Conservation (phyloP, 1,140 invertebrate genomes). For the Sarcophaga peregrina region DNA sequence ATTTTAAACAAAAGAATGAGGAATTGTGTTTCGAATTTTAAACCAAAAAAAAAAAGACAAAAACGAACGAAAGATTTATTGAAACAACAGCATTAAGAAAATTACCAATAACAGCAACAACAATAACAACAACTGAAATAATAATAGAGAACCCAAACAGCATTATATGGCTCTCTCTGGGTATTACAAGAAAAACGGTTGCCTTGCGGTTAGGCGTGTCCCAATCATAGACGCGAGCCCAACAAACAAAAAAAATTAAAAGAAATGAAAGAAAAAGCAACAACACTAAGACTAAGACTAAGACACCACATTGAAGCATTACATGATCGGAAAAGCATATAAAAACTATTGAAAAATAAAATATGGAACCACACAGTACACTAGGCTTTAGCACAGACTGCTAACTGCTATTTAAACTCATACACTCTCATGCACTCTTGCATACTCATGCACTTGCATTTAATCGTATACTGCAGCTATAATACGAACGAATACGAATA, state of each 20-base stretch:
- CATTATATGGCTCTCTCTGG: too few relatives aligned
- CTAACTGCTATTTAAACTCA: too few relatives aligned
- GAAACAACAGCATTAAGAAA: not conserved
- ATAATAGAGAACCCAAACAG: not conserved
- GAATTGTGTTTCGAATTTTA: slow-evolving; percentile 43
- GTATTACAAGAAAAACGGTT: slow-evolving; percentile 47
- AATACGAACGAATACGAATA: too few relatives aligned
- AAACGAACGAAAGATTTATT: slow-evolving; percentile 42
- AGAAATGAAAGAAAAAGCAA: not conserved
- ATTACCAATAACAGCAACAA: slow-evolving; percentile 2
- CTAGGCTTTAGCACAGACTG: too few relatives aligned
- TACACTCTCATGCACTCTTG: too few relatives aligned
- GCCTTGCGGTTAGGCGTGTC: slow-evolving; percentile 45
- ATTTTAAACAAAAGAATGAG: not conserved
- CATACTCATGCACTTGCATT: too few relatives aligned
- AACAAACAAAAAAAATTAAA: not conserved
- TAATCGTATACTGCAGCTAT: too few relatives aligned
- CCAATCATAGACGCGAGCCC: slow-evolving; percentile 27
- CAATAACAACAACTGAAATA: not conserved
- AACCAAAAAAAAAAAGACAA: slow-evolving; percentile 47
- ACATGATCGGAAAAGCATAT: not conserved
- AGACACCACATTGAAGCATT: not conserved
- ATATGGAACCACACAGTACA: too few relatives aligned
- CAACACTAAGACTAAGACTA: not conserved
- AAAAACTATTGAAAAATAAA: too few relatives aligned